Percentiles rank a stretch among this genome's conserved stretches.
Evolutionary conservation across 2,797 vertebrate species (phyloP).

Genomic region (Coilia nasus): DNA sequence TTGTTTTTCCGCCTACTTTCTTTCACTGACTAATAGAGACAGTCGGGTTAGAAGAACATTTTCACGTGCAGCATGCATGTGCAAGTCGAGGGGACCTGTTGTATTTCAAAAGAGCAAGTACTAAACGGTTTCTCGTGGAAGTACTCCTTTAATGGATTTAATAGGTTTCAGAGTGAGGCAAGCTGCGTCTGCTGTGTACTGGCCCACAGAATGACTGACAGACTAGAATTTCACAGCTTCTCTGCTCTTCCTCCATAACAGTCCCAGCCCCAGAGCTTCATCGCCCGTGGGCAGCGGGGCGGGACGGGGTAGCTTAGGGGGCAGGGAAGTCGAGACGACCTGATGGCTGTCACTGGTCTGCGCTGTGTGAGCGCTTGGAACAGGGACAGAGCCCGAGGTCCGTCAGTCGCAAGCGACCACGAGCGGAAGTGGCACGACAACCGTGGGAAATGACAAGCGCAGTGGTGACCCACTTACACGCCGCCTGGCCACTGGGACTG

Average conservation of each 20-base stretch:
- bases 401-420: neutral
- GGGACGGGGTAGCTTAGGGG: neutral
- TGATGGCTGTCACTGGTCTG: neutral
- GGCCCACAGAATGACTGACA: neutral
- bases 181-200: neutral
- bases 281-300: neutral
- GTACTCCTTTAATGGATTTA: too few relatives aligned
- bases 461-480: neutral
- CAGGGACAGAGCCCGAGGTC: neutral
- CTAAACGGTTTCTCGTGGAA: too few relatives aligned
- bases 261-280: neutral
- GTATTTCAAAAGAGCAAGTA: too few relatives aligned
- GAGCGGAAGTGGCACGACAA: neutral
- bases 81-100: too few relatives aligned
- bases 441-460: conserved; percentile 1
- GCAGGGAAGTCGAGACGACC: neutral
- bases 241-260: neutral
- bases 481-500: neutral
- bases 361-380: neutral
- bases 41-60: too few relatives aligned
- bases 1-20: too few relatives aligned
- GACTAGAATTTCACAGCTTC: neutral
- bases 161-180: too few relatives aligned
- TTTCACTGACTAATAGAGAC: too few relatives aligned
- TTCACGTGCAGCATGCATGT: too few relatives aligned